Conservation (phyloP, 2,797 vertebrate species). For the Alexandromys oeconomus region DNA sequence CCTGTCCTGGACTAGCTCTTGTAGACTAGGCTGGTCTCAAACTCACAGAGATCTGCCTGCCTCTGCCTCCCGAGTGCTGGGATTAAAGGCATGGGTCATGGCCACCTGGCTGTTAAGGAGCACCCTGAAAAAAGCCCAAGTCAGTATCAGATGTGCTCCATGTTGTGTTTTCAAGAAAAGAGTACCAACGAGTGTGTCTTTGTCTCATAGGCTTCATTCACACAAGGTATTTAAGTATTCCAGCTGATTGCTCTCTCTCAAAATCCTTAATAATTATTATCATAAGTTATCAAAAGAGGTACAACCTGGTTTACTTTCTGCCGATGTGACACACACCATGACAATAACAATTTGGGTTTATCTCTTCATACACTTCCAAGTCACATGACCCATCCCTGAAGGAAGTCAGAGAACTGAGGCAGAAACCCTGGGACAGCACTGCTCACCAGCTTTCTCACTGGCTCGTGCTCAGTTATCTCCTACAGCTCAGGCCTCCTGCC, state of each 20-base stretch:
- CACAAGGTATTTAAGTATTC: not conserved
- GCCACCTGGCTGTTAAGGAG: not conserved
- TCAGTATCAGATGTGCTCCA: not conserved
- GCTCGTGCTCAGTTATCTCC: not conserved
- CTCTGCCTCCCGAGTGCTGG: no score
- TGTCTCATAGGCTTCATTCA: not conserved
- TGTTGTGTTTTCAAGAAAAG: not conserved
- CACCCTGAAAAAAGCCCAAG: not conserved
- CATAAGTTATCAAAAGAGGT: not conserved
- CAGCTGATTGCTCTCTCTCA: conserved; percentile 21
- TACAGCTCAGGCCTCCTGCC: not conserved
- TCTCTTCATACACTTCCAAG: not conserved
- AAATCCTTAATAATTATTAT: not conserved
- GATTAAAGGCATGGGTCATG: no score
- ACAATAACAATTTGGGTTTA: not conserved
- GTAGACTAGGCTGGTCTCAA: no score
- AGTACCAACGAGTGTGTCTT: not conserved
- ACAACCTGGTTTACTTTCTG: not conserved
- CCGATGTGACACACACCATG: not conserved
- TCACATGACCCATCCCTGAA: not conserved
- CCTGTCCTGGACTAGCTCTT: no score
- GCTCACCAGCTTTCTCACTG: not conserved
- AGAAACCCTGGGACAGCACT: not conserved
- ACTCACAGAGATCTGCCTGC: no score
- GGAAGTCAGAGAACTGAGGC: not conserved